phyloP scores from a whole-genome alignment of 2,888 invertebrate species.

The Zootermopsis nevadensis region DNA sequence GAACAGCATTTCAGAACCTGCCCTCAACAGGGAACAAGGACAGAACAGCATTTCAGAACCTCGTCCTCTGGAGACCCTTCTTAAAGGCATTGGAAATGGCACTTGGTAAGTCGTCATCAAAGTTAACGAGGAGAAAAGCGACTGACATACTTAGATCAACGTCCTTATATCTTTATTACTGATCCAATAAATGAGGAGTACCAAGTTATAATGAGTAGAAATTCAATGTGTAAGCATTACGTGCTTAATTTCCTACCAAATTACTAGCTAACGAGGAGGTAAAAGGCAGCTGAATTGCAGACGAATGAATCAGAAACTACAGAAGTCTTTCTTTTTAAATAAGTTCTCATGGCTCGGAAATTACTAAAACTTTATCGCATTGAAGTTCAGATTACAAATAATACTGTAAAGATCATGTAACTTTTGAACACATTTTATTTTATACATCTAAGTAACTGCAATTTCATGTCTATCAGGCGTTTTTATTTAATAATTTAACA shows the following conservation, averaged over 20 bases:
- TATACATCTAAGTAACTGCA: too few relatives aligned
- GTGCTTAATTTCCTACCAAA: conserved; percentile 23
- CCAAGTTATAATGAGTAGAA: conserved; percentile 28
- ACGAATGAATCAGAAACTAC: neutral
- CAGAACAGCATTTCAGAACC: too few relatives aligned
- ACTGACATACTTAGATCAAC: neutral
- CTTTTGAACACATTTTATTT: too few relatives aligned
- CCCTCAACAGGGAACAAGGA: too few relatives aligned
- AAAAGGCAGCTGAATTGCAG: conserved; percentile 16
- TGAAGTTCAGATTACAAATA: too few relatives aligned
- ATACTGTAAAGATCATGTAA: too few relatives aligned
- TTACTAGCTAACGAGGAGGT: conserved; percentile 19
- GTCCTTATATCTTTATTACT: conserved; percentile 21
- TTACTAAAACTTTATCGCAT: too few relatives aligned
- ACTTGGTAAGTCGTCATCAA: conserved; percentile 1
- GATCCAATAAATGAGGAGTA: conserved; percentile 22
- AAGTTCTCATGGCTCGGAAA: neutral
- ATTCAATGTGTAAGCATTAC: conserved; percentile 29
- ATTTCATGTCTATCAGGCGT: too few relatives aligned
- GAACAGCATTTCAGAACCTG: neutral
- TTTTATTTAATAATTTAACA: too few relatives aligned
- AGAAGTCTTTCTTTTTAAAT: neutral
- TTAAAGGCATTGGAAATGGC: too few relatives aligned
- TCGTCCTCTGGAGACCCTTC: too few relatives aligned
- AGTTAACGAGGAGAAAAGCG: neutral